These are phyloP conservation scores for Mercenaria mercenaria DNA, from an alignment of 1,140 invertebrate species.

Conservation along the genomic window DNA sequence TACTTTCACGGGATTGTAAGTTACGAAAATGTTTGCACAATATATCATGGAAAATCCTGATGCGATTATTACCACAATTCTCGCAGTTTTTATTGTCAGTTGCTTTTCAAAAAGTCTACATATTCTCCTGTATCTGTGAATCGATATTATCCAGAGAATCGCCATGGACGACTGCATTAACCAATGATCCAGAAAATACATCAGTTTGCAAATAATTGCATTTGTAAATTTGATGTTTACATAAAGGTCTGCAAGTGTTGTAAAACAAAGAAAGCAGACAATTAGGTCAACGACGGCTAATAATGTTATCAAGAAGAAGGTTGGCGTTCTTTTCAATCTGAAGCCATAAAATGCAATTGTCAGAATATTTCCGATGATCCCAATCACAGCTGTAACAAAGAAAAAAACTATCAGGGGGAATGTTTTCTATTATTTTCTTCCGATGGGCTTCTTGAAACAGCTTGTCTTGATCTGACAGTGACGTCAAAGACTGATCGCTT, in stretches of 20 bases:
- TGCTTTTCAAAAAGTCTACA: constrained; percentile 21
- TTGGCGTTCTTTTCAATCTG: constrained; percentile 9
- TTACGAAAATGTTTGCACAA: not conserved
- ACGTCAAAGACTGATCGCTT: too few species aligned
- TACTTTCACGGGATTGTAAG: not conserved
- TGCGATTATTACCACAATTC: not conserved
- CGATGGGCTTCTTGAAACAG: too few species aligned
- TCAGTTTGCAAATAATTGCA: not conserved
- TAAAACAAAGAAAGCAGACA: not conserved
- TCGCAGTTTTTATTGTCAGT: not conserved
- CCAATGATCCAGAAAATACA: not conserved
- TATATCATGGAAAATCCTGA: not conserved
- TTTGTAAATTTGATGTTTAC: not conserved
- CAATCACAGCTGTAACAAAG: not conserved
- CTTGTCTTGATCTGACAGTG: too few species aligned
- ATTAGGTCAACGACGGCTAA: not conserved
- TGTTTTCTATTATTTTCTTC: too few species aligned
- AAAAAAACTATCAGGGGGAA: not conserved
- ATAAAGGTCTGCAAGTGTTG: not conserved
- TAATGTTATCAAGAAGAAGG: not conserved
- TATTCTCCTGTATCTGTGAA: constrained; percentile 21
- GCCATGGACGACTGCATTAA: not conserved
- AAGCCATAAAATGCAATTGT: constrained; percentile 4
- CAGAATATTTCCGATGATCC: constrained; percentile 37
- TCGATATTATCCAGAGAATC: not conserved